Percentiles rank a stretch among this genome's conserved stretches.
These are phyloP conservation scores for Gerris lacustris DNA, from an alignment of 2,888 invertebrate genomes.

Conservation along the genomic window DNA sequence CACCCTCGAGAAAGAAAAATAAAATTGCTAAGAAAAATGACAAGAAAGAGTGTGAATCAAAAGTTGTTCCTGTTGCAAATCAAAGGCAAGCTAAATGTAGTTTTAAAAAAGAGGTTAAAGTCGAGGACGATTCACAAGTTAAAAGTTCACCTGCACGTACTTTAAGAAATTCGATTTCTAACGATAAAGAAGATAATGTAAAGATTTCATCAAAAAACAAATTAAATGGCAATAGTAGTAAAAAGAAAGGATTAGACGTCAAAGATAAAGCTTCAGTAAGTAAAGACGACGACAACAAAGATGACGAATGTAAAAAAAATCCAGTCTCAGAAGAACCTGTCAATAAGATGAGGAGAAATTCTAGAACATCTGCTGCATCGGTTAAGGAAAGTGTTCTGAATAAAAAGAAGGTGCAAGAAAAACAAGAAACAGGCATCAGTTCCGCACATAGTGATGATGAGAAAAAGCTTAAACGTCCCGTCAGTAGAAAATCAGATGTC, in stretches of 20 bases:
- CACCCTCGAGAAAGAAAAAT: too few species aligned
- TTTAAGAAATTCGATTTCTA: neutral
- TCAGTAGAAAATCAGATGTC: too few species aligned
- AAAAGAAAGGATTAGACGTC: neutral
- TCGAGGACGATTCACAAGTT: neutral
- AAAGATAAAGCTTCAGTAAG: neutral
- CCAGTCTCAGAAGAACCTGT: too few species aligned
- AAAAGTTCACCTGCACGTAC: neutral
- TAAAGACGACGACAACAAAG: too few species aligned
- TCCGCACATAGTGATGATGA: neutral
- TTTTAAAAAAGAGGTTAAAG: neutral
- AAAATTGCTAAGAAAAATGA: too few species aligned
- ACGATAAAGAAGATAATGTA: constrained; percentile 8
- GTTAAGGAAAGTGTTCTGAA: neutral
- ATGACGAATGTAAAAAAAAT: too few species aligned
- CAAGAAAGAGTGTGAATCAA: too few species aligned
- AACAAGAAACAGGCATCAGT: neutral
- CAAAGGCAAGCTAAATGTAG: too few species aligned
- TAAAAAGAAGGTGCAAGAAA: neutral
- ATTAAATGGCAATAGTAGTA: constrained; percentile 10
- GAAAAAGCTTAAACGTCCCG: too few species aligned
- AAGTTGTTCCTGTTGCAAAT: too few species aligned
- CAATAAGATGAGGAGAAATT: neutral
- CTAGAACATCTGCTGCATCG: neutral
- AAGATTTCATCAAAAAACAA: neutral